phyloP scores from a whole-genome alignment of 2,797 vertebrate species.

The Carcharodon carcharias region DNA sequence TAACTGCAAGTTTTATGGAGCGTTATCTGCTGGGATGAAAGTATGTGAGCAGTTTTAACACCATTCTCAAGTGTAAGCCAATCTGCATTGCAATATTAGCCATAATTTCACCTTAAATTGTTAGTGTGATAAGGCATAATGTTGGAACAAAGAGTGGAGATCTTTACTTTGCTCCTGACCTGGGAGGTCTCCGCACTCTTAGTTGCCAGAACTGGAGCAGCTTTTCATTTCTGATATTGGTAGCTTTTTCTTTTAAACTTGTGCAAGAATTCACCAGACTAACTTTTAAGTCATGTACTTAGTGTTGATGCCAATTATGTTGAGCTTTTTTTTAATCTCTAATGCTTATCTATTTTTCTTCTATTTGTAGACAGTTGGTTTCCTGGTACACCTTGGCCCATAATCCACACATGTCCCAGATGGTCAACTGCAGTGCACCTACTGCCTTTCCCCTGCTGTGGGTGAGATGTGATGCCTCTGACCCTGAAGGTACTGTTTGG shows the following conservation, averaged over 20 bases:
- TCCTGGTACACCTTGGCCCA: conserved; percentile 79
- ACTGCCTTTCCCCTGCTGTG: conserved; percentile 68
- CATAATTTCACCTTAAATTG: neutral
- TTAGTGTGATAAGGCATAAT: neutral
- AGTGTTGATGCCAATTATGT: neutral
- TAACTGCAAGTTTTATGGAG: neutral
- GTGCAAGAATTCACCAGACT: neutral
- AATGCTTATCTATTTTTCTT: neutral
- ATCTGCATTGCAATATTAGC: neutral
- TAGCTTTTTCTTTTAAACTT: neutral
- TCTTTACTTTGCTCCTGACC: neutral
- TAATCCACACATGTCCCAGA: conserved; percentile 64
- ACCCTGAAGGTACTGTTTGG: conserved; percentile 74
- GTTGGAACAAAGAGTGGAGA: neutral
- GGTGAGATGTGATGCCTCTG: conserved; percentile 79
- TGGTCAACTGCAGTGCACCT: conserved; percentile 43
- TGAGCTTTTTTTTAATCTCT: neutral
- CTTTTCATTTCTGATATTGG: neutral
- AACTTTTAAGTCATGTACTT: neutral
- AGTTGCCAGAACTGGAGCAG: neutral
- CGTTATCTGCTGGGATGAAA: neutral
- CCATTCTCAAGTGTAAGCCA: neutral
- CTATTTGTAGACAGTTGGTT: conserved; percentile 70
- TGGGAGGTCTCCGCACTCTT: neutral
- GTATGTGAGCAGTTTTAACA: neutral